Evolutionary conservation across 2,888 invertebrate species (phyloP), one percentile per base, ranked within the genome.

Genomic region (Drosophila tripunctata): DNA sequence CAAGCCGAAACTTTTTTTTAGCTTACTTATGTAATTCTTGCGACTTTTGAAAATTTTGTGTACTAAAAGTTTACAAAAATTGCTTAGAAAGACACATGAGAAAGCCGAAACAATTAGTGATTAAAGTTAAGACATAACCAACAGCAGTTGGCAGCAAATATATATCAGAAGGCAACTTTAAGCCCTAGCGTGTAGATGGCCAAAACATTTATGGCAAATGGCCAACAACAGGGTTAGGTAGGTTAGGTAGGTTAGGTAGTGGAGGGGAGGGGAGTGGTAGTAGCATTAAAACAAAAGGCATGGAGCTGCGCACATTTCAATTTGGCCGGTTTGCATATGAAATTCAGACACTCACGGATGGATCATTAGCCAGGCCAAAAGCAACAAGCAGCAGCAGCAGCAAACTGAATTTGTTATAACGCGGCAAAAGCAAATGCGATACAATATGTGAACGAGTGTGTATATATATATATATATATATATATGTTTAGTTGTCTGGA

Each of bases 291-390:
- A 80, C 72, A 54, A 67, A 63, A 60, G 45, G 35, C 62, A 55
- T 63, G 64, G n/a, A 62, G 80, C 60, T 78, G 70, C 52, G 75
- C 81, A 74, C 81, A 84, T 68, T 81, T 87, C 85, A 81, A 87
- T 84, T 81, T 81, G 68, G 67, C 47, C 68, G 60, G 65, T 86
- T 78, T 80, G 72, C 83, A 83, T 86, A 83, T 69, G 72, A 83
- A 61, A 71, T 61, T 36, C 63, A 68, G 50, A 60, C 64, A 41
- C 57, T 68, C 84, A 77, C 63, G 81, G 60, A 80, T 67, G 88
- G 87, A 81, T 81, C 81, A 81, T 81, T 81, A 81, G 87, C 61
- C 82, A 84, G 78, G 67, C 87, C 67, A 73, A 78, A 75, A 66
- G 40, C 66, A 62, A 63, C 41, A 40, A n/a, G 30, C 30, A 24